Base-by-base conservation (phyloP, 2,113 vertebrate genomes). In the Argyrosomus japonicus region DNA sequence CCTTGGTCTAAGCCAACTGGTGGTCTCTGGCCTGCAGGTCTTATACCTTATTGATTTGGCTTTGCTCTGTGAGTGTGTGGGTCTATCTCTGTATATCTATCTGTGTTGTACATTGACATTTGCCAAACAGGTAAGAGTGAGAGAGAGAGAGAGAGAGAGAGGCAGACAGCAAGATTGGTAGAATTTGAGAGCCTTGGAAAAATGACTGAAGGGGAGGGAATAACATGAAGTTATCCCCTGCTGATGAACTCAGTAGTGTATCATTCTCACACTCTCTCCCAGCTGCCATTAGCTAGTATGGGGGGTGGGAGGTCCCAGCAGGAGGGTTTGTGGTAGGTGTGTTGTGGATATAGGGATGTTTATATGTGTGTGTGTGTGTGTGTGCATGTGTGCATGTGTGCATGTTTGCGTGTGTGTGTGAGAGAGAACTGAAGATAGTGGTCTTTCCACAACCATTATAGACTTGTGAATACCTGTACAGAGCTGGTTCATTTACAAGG, bases 251-350 rank as follows among this genome's bases (percentile, higher is more conserved):
- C 29, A 54, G 63, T 48, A 71, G 74, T 73, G 23, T 8, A 56
- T 84, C 61, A 62, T 54, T 79, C 68, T 43, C 76, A 74, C 68
- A 77, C 51, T 68, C 47, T 61, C 48, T 65, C 36, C 43, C 54
- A 68, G 47, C 65, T 56, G 79, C 60, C 63, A 72, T 87, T 73
- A 81, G 63, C 11, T 51, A 14, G 48, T 63, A 29, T 63, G 27
- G 62, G 40, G 21, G 47, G 67, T 56, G 71, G 75, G 75, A 71
- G 70, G 64, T 75, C 74, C 47, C 75, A 82, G 70, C 63, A 61
- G 72, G 79, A 32, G 43, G 23, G 25, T 54, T 53, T 54, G 27
- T 43, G 40, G 62, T 63, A 50, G 17, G 51, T 40, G 40, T 72
- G 48, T 56, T 64, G 18, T n/a, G 61, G 53, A 54, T 68, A 32